Conservation (phyloP, 2,888 invertebrate species). For the Drosophila anceps region DNA sequence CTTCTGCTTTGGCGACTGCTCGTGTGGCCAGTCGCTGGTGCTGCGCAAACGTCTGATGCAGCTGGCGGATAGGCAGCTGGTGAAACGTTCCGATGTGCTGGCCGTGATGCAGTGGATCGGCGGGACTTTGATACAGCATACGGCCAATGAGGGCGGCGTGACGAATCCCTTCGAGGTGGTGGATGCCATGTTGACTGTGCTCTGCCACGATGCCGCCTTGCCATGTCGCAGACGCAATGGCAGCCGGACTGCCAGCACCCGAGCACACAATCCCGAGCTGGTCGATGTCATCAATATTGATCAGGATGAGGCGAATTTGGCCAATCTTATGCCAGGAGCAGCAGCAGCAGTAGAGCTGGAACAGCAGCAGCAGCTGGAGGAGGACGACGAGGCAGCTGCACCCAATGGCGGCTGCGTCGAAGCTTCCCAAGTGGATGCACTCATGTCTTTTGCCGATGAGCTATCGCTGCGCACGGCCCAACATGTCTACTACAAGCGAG, state of each 20-base stretch:
- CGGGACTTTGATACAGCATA: constrained; percentile 89
- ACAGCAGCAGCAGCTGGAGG: constrained; percentile 22
- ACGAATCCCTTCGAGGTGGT: constrained; percentile 88
- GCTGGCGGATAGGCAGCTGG: constrained; percentile 89
- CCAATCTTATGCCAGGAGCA: constrained; percentile 53
- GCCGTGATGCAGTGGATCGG: constrained; percentile 88
- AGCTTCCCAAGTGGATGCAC: constrained; percentile 90
- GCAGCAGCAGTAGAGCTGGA: constrained; percentile 25
- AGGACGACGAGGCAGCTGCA: constrained; percentile 7
- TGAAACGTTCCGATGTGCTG: constrained; percentile 91
- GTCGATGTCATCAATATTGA: constrained; percentile 85
- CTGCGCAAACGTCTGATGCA: constrained; percentile 85
- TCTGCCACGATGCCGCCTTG: constrained; percentile 92
- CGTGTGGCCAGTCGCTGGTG: constrained; percentile 88
- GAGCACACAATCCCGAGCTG: constrained; percentile 74
- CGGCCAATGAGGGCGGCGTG: constrained; percentile 84
- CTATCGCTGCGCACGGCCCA: constrained; percentile 89
- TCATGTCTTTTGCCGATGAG: constrained; percentile 94
- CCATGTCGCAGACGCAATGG: constrained; percentile 88
- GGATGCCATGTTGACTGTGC: constrained; percentile 92
- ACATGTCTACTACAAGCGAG: constrained; percentile 87
- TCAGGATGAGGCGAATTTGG: constrained; percentile 80
- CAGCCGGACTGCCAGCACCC: constrained; percentile 52
- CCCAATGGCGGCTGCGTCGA: constrained; percentile 87
- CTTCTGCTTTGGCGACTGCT: constrained; percentile 95